Conservation (phyloP, 2,113 vertebrate genomes). For the human (Homo sapiens) region DNA sequence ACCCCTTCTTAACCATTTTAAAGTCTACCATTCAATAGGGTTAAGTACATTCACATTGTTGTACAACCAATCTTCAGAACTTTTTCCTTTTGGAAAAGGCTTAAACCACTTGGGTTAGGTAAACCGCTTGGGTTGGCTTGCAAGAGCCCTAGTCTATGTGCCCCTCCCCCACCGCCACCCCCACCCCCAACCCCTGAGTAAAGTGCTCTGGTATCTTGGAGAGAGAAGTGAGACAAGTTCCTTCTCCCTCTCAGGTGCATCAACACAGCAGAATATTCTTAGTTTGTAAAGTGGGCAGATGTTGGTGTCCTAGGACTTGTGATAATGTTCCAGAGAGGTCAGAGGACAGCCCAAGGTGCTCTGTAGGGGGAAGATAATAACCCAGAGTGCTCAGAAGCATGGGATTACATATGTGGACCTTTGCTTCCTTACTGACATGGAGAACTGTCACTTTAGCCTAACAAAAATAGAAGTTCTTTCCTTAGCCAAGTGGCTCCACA, state of each 20-base stretch:
- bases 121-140: not conserved
- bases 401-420: not conserved
- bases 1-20: not conserved
- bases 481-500: not conserved
- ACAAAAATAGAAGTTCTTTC: not conserved
- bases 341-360: not conserved
- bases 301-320: not conserved
- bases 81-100: not conserved
- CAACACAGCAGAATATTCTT: not conserved
- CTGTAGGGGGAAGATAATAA: not conserved
- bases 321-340: not conserved
- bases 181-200: not conserved
- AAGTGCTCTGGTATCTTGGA: not conserved
- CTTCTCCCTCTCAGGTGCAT: too few relatives aligned
- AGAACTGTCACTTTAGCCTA: not conserved
- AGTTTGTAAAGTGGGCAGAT: not conserved
- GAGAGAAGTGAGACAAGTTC: not conserved
- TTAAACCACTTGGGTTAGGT: not conserved
- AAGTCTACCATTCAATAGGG: not conserved
- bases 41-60: not conserved
- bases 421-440: not conserved
- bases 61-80: not conserved
- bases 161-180: accelerated
- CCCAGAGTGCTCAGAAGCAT: not conserved
- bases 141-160: not conserved